A percentile compares a stretch with the other conserved stretches of the same genome.
Conservation (phyloP, 2,113 vertebrate species). For the Misgurnus anguillicaudatus region DNA sequence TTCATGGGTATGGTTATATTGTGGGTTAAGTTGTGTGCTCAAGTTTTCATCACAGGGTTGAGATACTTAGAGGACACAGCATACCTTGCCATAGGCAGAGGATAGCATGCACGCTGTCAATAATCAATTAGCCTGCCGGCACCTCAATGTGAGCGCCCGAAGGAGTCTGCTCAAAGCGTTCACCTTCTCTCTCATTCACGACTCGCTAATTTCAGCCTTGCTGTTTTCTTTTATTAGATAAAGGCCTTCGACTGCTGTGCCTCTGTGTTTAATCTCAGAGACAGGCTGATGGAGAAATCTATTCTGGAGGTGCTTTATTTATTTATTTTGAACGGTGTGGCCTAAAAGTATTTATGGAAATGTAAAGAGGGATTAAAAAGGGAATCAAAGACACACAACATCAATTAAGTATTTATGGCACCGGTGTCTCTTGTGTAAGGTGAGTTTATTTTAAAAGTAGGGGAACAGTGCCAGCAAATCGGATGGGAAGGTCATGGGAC, state of each 20-base stretch:
- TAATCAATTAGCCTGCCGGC: conserved; percentile 61
- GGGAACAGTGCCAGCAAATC: not conserved
- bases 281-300: not conserved
- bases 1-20: not conserved
- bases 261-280: conserved; percentile 28
- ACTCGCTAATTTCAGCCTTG: conserved; percentile 38
- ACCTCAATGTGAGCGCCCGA: conserved; percentile 33
- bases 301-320: not conserved
- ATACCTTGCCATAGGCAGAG: conserved; percentile 51
- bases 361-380: too few relatives aligned
- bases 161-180: conserved; percentile 25
- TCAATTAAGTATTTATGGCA: not conserved
- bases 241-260: conserved; percentile 46
- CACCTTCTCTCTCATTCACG: conserved; percentile 38
- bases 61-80: conserved; percentile 47
- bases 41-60: conserved; percentile 27
- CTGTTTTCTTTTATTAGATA: conserved; percentile 58
- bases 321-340: not conserved
- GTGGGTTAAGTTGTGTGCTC: not conserved
- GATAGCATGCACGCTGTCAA: conserved; percentile 59
- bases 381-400: too few relatives aligned
- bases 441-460: conserved; percentile 32
- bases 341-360: too few relatives aligned
- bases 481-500: conserved; percentile 27
- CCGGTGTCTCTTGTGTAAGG: not conserved